phyloP scores from a whole-genome alignment of 2,888 invertebrate species.

The Torymus aiolomorphi region DNA sequence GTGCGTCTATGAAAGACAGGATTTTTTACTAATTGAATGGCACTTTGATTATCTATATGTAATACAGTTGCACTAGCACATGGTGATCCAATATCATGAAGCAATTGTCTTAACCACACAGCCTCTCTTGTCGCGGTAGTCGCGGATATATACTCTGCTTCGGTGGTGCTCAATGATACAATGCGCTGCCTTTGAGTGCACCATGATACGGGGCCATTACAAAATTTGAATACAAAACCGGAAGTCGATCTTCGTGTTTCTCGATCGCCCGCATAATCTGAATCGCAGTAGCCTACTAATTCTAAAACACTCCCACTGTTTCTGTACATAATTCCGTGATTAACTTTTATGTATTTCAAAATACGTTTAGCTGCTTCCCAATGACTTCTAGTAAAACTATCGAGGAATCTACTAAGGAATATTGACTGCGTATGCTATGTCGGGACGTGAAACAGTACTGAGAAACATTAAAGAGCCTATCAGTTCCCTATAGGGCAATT shows the following conservation, averaged over 20 bases:
- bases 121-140: constrained; percentile 60
- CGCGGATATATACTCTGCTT: constrained; percentile 65
- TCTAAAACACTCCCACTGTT: not conserved
- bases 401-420: constrained; percentile 12
- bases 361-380: constrained; percentile 33
- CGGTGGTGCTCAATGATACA: constrained; percentile 61
- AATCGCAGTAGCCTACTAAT: no score
- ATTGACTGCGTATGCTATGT: constrained; percentile 29
- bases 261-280: no score
- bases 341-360: constrained; percentile 10
- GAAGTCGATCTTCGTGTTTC: no score
- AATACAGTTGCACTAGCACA: not conserved
- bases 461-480: constrained; percentile 26
- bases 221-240: no score
- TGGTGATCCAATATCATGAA: constrained; percentile 55
- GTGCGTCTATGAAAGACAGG: not conserved
- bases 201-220: no score
- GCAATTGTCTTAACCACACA: constrained; percentile 60
- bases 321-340: constrained; percentile 12
- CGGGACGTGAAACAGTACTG: constrained; percentile 18
- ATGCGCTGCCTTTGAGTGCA: constrained; percentile 44
- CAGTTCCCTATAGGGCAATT: constrained; percentile 25
- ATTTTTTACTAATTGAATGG: not conserved
- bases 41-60: constrained; percentile 59
- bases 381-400: constrained; percentile 19